Percentiles rank a stretch among this genome's conserved stretches.
Evolutionary conservation across 2,113 vertebrate species (phyloP).

Genomic region (Azemiops feae): DNA sequence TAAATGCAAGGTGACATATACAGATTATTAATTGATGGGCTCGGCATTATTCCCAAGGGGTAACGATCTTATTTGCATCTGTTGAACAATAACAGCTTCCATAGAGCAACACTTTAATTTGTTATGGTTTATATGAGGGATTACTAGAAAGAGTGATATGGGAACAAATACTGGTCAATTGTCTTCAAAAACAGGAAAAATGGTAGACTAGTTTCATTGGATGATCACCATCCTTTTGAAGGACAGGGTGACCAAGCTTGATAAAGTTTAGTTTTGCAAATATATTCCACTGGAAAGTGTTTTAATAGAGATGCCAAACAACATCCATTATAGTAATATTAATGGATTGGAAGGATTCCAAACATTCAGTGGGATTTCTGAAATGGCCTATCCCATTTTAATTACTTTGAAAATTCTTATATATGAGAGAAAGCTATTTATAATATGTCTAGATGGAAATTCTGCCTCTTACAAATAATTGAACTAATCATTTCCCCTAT

Average conservation of each 20-base stretch:
- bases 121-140: not conserved
- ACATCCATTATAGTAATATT: not conserved
- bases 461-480: not conserved
- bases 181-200: slow-evolving; percentile 16
- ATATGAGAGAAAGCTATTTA: not conserved
- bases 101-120: not conserved
- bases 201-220: slow-evolving; percentile 1
- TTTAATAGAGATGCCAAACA: slow-evolving; percentile 17
- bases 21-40: not conserved
- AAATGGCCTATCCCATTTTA: not conserved
- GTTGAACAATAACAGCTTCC: not conserved
- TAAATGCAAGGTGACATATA: not conserved
- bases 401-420: not conserved
- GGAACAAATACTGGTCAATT: not conserved
- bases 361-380: not conserved
- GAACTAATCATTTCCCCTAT: not conserved
- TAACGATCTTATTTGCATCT: not conserved
- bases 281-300: slow-evolving; percentile 25
- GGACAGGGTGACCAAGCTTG: slow-evolving; percentile 13
- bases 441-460: not conserved
- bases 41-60: not conserved
- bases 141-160: not conserved
- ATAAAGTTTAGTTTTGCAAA: slow-evolving; percentile 28
- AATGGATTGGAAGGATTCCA: not conserved
- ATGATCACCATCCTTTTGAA: not conserved